Percentiles rank a stretch among this genome's conserved stretches.
Conservation (phyloP, 2,797 vertebrate species). For the Chanos chanos region DNA sequence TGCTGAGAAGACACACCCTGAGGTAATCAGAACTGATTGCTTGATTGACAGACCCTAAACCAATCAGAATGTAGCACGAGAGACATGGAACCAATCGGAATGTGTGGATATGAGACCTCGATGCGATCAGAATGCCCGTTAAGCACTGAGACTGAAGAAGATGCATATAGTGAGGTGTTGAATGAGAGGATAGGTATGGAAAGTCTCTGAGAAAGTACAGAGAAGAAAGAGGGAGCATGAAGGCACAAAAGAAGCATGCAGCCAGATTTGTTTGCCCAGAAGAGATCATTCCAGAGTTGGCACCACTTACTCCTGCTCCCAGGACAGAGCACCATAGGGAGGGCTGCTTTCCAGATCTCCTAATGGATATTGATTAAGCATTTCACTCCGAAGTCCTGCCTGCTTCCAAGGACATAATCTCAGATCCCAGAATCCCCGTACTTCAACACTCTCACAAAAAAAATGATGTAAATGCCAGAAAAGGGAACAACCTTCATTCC, state of each 20-base stretch:
- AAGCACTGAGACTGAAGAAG: too few relatives aligned
- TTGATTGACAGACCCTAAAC: too few relatives aligned
- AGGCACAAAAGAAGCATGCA: too few relatives aligned
- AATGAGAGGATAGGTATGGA: too few relatives aligned
- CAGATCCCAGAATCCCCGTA: neutral
- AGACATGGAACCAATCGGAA: too few relatives aligned
- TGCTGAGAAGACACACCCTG: slow-evolving; percentile 2
- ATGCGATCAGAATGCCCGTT: too few relatives aligned
- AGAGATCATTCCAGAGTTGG: neutral
- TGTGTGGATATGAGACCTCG: too few relatives aligned
- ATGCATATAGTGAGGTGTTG: too few relatives aligned
- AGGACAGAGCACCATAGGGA: slow-evolving; percentile 18
- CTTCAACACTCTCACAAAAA: neutral
- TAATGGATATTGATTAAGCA: slow-evolving; percentile 33
- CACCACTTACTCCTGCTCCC: neutral
- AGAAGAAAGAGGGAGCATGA: too few relatives aligned
- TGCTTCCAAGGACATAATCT: neutral
- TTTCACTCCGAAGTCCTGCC: slow-evolving; percentile 4
- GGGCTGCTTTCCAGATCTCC: slow-evolving; percentile 19
- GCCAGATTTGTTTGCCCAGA: too few relatives aligned
- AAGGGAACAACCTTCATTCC: neutral
- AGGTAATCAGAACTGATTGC: slow-evolving; percentile 46
- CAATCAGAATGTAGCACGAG: too few relatives aligned
- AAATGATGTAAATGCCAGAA: neutral
- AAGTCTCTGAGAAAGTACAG: too few relatives aligned